phyloP scores from a whole-genome alignment of 1,140 invertebrate genomes.

The Gryllus bimaculatus region DNA sequence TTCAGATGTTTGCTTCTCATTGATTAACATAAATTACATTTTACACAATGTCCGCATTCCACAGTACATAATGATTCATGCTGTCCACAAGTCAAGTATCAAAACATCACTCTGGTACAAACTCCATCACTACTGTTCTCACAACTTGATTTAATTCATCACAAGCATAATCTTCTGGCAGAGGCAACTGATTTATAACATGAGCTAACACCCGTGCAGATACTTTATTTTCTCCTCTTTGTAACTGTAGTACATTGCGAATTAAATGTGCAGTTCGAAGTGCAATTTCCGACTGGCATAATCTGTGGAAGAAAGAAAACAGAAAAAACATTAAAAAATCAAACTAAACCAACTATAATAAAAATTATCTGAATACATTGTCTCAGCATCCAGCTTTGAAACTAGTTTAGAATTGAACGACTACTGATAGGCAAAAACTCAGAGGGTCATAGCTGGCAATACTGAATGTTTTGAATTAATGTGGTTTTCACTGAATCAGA shows the following conservation, averaged over 20 bases:
- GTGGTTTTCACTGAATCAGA: neutral
- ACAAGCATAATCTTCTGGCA: slow-evolving; percentile 55
- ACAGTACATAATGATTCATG: no score
- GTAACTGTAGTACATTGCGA: slow-evolving; percentile 40
- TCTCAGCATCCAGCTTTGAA: no score
- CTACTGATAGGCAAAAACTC: no score
- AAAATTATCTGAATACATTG: neutral
- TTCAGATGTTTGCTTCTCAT: no score
- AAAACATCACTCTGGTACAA: neutral
- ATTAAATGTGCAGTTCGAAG: slow-evolving; percentile 46
- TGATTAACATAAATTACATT: no score
- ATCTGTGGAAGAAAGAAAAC: slow-evolving; percentile 28
- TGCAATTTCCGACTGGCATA: slow-evolving; percentile 57
- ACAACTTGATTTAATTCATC: slow-evolving; percentile 39
- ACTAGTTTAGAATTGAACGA: no score
- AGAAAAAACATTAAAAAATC: neutral
- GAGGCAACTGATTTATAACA: slow-evolving; percentile 44
- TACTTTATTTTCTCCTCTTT: slow-evolving; percentile 31
- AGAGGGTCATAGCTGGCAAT: no score
- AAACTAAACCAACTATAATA: neutral
- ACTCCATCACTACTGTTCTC: neutral
- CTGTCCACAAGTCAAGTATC: no score
- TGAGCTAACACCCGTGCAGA: slow-evolving; percentile 40
- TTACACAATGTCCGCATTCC: no score
- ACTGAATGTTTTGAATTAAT: no score